These are phyloP conservation scores for Eptatretus atami DNA, from an alignment of 2,797 vertebrate genomes.

Conservation along the genomic window DNA sequence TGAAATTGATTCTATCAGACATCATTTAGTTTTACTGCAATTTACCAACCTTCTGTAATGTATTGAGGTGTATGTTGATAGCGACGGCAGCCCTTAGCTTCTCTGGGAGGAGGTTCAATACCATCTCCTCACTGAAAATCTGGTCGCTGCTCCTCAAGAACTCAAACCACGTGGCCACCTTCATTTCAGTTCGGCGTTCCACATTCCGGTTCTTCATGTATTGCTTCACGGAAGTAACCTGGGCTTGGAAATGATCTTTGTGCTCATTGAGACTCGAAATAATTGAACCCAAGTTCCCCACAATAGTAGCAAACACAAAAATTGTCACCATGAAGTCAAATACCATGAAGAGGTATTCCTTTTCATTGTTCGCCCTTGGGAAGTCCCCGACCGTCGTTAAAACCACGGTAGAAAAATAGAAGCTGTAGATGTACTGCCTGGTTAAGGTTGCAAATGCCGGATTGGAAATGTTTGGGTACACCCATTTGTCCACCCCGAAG, in stretches of 20 bases:
- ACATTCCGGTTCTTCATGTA: constrained; percentile 29
- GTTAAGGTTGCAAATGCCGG: constrained; percentile 18
- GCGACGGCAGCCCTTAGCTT: constrained; percentile 41
- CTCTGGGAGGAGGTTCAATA: constrained; percentile 28
- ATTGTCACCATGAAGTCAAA: constrained; percentile 44
- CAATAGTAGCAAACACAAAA: constrained; percentile 54
- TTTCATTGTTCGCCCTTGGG: constrained; percentile 19
- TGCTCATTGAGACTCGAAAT: constrained; percentile 30
- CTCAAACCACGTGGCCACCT: constrained; percentile 15
- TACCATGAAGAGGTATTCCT: constrained; percentile 48
- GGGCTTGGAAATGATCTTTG: constrained; percentile 37
- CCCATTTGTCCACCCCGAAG: constrained; percentile 38
- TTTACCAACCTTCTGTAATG: constrained; percentile 47
- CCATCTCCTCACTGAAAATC: constrained; percentile 36
- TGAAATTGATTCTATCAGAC: too few relatives aligned
- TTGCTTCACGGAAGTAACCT: constrained; percentile 31
- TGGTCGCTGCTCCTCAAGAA: constrained; percentile 43
- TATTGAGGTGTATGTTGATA: constrained; percentile 40
- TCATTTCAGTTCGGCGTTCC: constrained; percentile 19
- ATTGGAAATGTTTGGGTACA: constrained; percentile 31
- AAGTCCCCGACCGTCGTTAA: constrained; percentile 53
- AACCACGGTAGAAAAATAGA: constrained; percentile 56
- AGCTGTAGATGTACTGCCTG: constrained; percentile 52
- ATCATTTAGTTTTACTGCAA: constrained; percentile 19
- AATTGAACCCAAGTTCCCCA: constrained; percentile 39